Percentiles rank a stretch among this genome's conserved stretches.
These are phyloP conservation scores for Sigmodon hispidus DNA, from an alignment of 2,113 vertebrate species.

Conservation along the genomic window DNA sequence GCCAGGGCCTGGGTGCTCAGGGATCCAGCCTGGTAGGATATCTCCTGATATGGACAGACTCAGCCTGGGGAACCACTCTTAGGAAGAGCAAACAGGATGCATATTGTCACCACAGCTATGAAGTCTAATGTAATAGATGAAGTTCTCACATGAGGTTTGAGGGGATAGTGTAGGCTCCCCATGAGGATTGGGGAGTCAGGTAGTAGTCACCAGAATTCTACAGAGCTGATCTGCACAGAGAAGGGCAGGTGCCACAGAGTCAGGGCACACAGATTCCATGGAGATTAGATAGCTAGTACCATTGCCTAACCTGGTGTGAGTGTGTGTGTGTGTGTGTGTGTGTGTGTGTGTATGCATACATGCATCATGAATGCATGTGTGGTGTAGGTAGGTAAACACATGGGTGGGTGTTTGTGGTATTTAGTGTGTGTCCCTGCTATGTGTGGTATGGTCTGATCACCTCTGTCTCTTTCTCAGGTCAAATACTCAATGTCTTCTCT, in stretches of 20 bases:
- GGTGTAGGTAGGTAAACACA: background rate
- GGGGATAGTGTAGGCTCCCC: background rate
- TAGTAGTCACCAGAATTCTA: background rate
- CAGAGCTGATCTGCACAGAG: background rate
- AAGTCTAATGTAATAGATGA: background rate
- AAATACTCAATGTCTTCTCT: background rate
- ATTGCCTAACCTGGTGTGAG: background rate
- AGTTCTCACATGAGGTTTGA: fast-evolving
- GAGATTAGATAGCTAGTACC: background rate
- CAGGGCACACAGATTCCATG: too few species aligned
- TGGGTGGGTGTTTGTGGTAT: background rate
- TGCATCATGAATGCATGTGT: background rate
- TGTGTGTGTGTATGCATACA: too few species aligned
- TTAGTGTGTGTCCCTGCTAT: background rate
- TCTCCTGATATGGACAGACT: too few species aligned
- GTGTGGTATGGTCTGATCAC: too few species aligned
- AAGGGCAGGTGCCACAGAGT: background rate
- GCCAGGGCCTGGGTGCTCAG: background rate
- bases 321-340: too few species aligned
- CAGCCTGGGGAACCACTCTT: background rate
- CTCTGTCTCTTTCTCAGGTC: background rate
- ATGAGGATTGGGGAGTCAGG: background rate
- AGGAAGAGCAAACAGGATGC: background rate
- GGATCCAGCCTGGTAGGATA: background rate
- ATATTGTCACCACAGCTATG: background rate